These are phyloP conservation scores for Tipula lateralis DNA, from an alignment of 2,888 invertebrate species.

Conservation along the genomic window DNA sequence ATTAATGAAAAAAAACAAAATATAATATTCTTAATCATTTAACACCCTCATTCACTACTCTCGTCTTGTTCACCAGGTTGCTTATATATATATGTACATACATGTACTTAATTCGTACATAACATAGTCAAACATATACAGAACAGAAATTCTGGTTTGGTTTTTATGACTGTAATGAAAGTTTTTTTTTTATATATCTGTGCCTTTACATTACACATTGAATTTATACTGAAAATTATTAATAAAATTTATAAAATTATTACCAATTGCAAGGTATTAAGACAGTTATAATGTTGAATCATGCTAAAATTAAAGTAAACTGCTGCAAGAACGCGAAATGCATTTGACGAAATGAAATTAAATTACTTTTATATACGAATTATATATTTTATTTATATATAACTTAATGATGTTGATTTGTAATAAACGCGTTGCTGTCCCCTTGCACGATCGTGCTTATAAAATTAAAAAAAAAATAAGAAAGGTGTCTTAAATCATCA, in stretches of 20 bases:
- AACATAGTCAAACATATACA: not conserved
- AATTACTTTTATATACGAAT: constrained; percentile 14
- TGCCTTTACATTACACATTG: not conserved
- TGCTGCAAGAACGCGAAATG: not conserved
- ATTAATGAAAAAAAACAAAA: not conserved
- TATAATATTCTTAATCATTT: not conserved
- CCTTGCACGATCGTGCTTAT: not conserved
- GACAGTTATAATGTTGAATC: constrained; percentile 28
- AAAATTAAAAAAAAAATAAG: not conserved
- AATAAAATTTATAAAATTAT: constrained; percentile 26
- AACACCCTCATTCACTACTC: not conserved
- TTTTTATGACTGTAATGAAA: constrained; percentile 5
- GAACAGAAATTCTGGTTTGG: not conserved
- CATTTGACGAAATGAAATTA: constrained; percentile 15
- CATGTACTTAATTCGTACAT: not conserved
- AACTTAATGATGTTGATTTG: constrained; percentile 24
- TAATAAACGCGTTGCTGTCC: not conserved
- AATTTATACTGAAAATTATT: constrained; percentile 19
- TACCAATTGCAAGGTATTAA: constrained; percentile 25
- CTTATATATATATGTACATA: not conserved
- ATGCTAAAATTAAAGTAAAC: constrained; percentile 5
- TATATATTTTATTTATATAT: not conserved
- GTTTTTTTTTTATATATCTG: not conserved
- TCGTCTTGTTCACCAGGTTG: not conserved
- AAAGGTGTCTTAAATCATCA: constrained; percentile 24